Evolutionary conservation across 2,888 invertebrate species (phyloP), one percentile per base, ranked within the genome.

Genomic region (Allolobophora icterica): DNA sequence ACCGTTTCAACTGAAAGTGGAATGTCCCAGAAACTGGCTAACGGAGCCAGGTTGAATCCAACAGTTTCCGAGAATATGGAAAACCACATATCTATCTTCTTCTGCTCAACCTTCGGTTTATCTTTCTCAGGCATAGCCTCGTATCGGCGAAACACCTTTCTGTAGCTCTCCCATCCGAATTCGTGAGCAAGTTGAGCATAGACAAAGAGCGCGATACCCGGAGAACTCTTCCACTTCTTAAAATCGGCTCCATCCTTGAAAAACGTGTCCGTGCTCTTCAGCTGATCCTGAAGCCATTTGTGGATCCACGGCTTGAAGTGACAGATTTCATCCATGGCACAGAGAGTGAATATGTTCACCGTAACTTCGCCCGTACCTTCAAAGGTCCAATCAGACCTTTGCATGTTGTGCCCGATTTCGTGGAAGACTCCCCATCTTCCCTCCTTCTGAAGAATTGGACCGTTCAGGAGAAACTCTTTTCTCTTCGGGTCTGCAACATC

Each of bases 361-460:
- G 94, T 94, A 8, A 93, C 93, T 84, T 92, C 92, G 4, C 71
- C 71, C 0, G 93, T 93, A 19, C 93, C 93, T 17, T 91, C 91
- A 71, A 93, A 93, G 17, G 93, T 94, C 94, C 94, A 94, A 34
- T 83, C 91, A 1, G 24, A 35, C 35, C 91, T 42, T 92, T 94
- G 94, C 92, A 94, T 91, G 90, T 94, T 94, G 92, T 94, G 94
- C 30, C 94, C 94, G 11, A 94, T 89, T 91, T 94, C 94, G 91
- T 94, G 94, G 91, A 92, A 94, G 42, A 93, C 42, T 0, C 94
- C 94, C 94, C 94, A 94, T 34, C 84, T 90, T 13, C 93, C 93
- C 21, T 90, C 83, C 1, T 45, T 89, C 8, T n/a, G n/a, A 13
- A 92, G 84, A 11, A n/a, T 30, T n/a, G 58, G 34, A 4, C 89